A percentile compares a stretch with the other conserved stretches of the same genome.
Conservation (phyloP, 1,140 invertebrate species). For the Drosophila varians region DNA sequence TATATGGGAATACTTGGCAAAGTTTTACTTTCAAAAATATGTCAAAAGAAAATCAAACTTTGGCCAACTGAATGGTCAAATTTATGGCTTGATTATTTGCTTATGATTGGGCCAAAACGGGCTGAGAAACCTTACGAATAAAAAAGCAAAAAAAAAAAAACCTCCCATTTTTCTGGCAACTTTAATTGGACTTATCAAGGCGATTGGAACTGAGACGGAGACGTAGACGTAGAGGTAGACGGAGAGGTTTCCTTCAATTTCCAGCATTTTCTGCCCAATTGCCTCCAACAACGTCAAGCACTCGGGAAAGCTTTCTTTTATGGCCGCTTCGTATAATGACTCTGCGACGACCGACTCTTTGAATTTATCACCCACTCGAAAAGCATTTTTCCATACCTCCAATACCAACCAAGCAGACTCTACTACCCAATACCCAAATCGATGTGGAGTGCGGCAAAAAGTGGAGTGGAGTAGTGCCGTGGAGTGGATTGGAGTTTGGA, state of each 20-base stretch:
- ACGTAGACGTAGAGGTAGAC: slow-evolving; percentile 7
- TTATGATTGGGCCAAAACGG: slow-evolving; percentile 57
- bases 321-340: slow-evolving; percentile 68
- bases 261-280: slow-evolving; percentile 46
- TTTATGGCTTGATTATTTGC: slow-evolving; percentile 81
- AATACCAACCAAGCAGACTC: too few species aligned
- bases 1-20: slow-evolving; percentile 59
- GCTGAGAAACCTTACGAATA: neutral
- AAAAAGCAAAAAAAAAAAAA: slow-evolving; percentile 31
- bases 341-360: slow-evolving; percentile 57
- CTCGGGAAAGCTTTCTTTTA: slow-evolving; percentile 77
- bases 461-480: slow-evolving; percentile 13
- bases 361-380: slow-evolving; percentile 82
- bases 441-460: slow-evolving; percentile 39
- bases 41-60: slow-evolving; percentile 55
- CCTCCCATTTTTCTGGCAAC: slow-evolving; percentile 59
- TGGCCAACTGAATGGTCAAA: slow-evolving; percentile 56
- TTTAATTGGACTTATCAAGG: slow-evolving; percentile 81
- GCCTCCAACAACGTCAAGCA: slow-evolving; percentile 41
- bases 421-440: slow-evolving; percentile 1
- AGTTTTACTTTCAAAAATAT: slow-evolving; percentile 68
- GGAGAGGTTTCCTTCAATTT: slow-evolving; percentile 37
- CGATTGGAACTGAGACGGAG: slow-evolving; percentile 37
- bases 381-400: slow-evolving; percentile 66
- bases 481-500: slow-evolving; percentile 43